These are phyloP conservation scores for Cartodere bifasciata DNA, from an alignment of 2,888 invertebrate genomes.

Conservation along the genomic window DNA sequence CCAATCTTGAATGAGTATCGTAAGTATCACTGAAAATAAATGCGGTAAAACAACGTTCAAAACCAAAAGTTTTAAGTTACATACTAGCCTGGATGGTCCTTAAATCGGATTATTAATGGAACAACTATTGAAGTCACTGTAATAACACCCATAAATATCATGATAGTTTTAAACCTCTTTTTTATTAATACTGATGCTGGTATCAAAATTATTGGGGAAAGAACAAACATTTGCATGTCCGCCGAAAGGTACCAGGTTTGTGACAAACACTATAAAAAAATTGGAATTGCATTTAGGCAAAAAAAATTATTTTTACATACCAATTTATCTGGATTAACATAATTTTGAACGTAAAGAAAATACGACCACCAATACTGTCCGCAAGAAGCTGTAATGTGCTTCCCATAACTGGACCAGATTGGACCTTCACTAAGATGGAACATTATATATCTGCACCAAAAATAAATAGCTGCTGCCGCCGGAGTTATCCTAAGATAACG, in stretches of 20 bases:
- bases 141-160: too few species aligned
- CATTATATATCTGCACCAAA: conserved; percentile 25
- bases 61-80: too few species aligned
- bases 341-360: conserved; percentile 34
- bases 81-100: too few species aligned
- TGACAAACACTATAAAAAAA: conserved; percentile 29
- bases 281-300: too few species aligned
- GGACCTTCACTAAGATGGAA: conserved; percentile 15
- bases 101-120: too few species aligned
- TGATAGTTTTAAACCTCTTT: conserved; percentile 15
- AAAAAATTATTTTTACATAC: conserved; percentile 18
- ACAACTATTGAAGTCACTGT: too few species aligned
- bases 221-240: conserved; percentile 30
- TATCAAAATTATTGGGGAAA: conserved; percentile 27
- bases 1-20: conserved; percentile 18
- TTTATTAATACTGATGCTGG: conserved; percentile 19
- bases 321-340: conserved; percentile 20
- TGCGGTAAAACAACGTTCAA: too few species aligned
- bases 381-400: too few species aligned
- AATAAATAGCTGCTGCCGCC: conserved; percentile 33
- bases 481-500: conserved; percentile 34
- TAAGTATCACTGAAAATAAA: conserved; percentile 7
- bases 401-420: too few species aligned
- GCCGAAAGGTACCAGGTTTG: conserved; percentile 31
- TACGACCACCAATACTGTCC: conserved; percentile 33